Conservation (phyloP, 1,140 invertebrate genomes). For the Drosophila prosaltans region DNA sequence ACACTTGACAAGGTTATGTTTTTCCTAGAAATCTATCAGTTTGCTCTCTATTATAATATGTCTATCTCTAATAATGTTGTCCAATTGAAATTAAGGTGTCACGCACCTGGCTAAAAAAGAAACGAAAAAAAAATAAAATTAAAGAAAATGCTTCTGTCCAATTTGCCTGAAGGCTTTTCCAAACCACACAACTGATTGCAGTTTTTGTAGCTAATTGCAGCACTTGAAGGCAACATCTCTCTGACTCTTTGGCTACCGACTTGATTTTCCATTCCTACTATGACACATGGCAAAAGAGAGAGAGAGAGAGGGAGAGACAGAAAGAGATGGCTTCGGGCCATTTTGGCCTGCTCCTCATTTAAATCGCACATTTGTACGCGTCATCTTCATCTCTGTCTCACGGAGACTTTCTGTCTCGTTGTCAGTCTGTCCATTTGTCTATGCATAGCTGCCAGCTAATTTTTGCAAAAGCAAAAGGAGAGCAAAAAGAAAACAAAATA, state of each 20-base stretch:
- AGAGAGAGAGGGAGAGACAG: too few relatives aligned
- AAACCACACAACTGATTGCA: conserved; percentile 61
- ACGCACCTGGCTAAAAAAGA: conserved; percentile 50
- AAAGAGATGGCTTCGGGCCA: conserved; percentile 33
- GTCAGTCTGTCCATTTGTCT: conserved; percentile 20
- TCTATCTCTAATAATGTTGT: conserved; percentile 54
- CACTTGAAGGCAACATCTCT: conserved; percentile 54
- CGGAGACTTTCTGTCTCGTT: background rate
- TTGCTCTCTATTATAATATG: conserved; percentile 19
- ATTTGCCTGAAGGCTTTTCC: conserved; percentile 45
- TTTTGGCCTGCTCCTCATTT: conserved; percentile 63
- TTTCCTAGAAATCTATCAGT: conserved; percentile 34
- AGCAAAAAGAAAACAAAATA: conserved; percentile 29
- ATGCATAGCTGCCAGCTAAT: conserved; percentile 68
- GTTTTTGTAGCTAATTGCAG: conserved; percentile 59
- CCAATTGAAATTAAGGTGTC: conserved; percentile 61
- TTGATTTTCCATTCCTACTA: conserved; percentile 49
- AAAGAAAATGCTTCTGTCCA: conserved; percentile 38
- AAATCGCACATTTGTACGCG: conserved; percentile 74
- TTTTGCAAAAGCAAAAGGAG: conserved; percentile 56
- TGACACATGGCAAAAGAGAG: conserved; percentile 44
- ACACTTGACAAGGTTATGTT: conserved; percentile 32
- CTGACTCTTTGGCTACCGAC: conserved; percentile 45
- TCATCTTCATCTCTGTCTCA: conserved; percentile 54
- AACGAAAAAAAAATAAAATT: conserved; percentile 24